phyloP scores from a whole-genome alignment of 2,888 invertebrate species.

The Marasmarcha lunaedactyla region DNA sequence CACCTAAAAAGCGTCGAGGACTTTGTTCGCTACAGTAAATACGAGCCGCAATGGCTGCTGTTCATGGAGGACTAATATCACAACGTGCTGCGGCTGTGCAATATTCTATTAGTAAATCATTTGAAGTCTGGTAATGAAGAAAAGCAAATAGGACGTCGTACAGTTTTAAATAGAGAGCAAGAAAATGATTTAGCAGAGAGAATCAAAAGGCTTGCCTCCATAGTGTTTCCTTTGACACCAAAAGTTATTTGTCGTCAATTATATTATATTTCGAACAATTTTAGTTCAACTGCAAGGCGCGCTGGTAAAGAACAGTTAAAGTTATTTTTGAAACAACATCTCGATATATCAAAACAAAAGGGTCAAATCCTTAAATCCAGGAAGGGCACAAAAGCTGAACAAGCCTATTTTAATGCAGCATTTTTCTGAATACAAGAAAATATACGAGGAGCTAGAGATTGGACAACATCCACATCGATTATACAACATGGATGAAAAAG shows the following conservation, averaged over 20 bases:
- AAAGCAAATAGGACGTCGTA: too few relatives aligned
- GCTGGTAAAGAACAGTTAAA: slow-evolving; percentile 2
- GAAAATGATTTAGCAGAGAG: slow-evolving; percentile 4
- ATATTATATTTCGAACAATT: too few relatives aligned
- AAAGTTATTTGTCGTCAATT: too few relatives aligned
- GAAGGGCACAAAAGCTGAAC: slow-evolving; percentile 18
- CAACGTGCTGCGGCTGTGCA: too few relatives aligned
- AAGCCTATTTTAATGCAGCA: slow-evolving; percentile 19
- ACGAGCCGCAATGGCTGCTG: slow-evolving; percentile 5
- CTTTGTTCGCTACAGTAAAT: slow-evolving; percentile 5
- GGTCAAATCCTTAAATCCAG: slow-evolving; percentile 21
- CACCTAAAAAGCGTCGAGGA: slow-evolving; percentile 6
- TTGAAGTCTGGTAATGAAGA: slow-evolving; percentile 5
- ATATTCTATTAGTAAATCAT: slow-evolving; percentile 4
- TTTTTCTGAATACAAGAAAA: slow-evolving; percentile 16
- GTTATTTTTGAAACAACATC: too few relatives aligned
- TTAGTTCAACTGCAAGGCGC: slow-evolving; percentile 2
- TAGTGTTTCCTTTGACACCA: slow-evolving; percentile 2
- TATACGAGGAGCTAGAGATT: slow-evolving; percentile 15
- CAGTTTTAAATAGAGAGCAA: too few relatives aligned
- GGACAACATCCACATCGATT: slow-evolving; percentile 18
- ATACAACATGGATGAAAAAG: slow-evolving; percentile 27
- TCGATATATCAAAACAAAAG: too few relatives aligned
- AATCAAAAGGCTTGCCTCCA: slow-evolving; percentile 6
- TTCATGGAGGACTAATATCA: slow-evolving; percentile 4